A percentile compares a stretch with the other conserved stretches of the same genome.
Evolutionary conservation across 2,888 invertebrate species (phyloP).

Genomic region (Idaea biselata): DNA sequence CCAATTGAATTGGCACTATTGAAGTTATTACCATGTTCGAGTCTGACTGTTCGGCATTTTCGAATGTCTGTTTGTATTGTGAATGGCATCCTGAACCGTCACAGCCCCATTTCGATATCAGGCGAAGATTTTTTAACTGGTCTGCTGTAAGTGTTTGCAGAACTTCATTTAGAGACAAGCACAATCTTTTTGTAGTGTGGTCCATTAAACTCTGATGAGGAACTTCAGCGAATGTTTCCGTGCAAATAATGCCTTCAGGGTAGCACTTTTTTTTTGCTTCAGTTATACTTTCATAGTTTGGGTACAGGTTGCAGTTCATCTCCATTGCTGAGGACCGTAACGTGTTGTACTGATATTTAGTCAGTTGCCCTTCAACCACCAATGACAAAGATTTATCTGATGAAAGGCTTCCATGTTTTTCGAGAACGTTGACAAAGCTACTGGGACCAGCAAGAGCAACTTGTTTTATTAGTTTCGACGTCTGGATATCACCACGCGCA

Average conservation of each 20-base stretch:
- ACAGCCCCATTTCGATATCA: conserved; percentile 12
- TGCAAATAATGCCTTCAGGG: neutral
- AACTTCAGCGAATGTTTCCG: conserved; percentile 3
- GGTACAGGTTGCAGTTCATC: too few relatives aligned
- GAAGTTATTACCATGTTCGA: conserved; percentile 11
- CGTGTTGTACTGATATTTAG: too few relatives aligned
- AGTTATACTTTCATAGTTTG: neutral
- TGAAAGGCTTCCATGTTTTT: too few relatives aligned
- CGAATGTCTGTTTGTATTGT: conserved; percentile 21
- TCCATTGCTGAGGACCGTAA: too few relatives aligned
- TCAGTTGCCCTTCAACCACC: too few relatives aligned
- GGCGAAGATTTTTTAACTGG: neutral
- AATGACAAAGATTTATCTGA: too few relatives aligned
- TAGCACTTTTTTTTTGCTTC: neutral
- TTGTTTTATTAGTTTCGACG: too few relatives aligned
- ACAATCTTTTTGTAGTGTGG: conserved; percentile 9
- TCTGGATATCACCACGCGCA: too few relatives aligned
- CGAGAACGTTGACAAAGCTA: too few relatives aligned
- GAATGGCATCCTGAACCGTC: conserved; percentile 20
- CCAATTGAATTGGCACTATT: conserved; percentile 14
- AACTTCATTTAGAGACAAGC: conserved; percentile 7
- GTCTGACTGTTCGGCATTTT: conserved; percentile 8
- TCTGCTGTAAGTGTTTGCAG: neutral
- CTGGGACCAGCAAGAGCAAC: too few relatives aligned
- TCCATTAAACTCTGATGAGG: conserved; percentile 4